Base-by-base conservation (phyloP, 2,113 vertebrate species). In the Pitta sordida region DNA sequence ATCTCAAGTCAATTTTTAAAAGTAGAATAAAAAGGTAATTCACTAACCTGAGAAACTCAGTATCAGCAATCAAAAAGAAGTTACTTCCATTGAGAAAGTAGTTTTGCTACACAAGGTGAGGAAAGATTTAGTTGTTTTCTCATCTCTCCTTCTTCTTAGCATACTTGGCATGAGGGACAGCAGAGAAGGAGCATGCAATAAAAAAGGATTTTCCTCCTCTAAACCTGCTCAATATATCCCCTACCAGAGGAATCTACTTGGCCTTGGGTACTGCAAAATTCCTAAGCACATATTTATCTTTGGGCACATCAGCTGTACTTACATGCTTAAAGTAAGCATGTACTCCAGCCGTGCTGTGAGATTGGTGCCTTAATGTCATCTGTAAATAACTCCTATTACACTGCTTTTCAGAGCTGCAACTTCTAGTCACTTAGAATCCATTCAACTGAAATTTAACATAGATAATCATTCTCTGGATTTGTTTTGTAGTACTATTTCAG, bases 241-340 rank as follows among this genome's bases (percentile, higher is more conserved):
- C 34, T 89, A 56, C 49, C 58, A 88, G 62, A 88, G 34, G 58
- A 87, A 84, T 65, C 86, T 80, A 13, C 82, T 88, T 80, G 87
- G 94, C 78, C 87, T 87, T 60, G 51, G 70, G 41, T 85, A 80
- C 63, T 32, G 51, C 4, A 1, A 63, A 83, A 77, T 70, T 89
- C 87, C 65, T 94, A 56, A 83, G 78, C 71, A 67, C 46, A 18
- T 83, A 91, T 67, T 92, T 95, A 86, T 88, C 83, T 94, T 83
- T 80, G 64, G 70, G 82, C 67, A 70, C 84, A 83, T 94, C 70
- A 85, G 70, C 74, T 85, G 89, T 74, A 91, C 81, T 87, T 91
- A 48, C 34, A 27, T n/a, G 52, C 55, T 82, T 55, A 69, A 68
- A 91, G 82, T 51, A 90, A 83, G 84, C 70, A 36, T 20, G 78